Conservation (phyloP, 2,113 vertebrate genomes). For the Lota lota region DNA sequence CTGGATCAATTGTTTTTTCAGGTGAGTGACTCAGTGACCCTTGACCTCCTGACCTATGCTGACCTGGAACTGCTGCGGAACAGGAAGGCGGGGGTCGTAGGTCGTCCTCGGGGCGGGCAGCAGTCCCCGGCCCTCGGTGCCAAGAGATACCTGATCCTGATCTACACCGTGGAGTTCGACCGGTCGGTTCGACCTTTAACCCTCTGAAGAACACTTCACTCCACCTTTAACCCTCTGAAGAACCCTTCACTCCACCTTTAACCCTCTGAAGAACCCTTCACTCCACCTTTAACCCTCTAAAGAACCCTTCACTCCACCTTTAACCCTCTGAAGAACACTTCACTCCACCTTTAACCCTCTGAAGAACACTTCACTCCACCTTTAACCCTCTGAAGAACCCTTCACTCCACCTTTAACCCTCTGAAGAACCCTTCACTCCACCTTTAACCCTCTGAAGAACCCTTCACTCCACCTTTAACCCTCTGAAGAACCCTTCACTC, state of each 20-base stretch:
- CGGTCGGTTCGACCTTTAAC: constrained; percentile 66
- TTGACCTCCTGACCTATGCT: constrained; percentile 88
- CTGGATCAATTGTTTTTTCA: constrained; percentile 44
- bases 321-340: too few relatives aligned
- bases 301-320: too few relatives aligned
- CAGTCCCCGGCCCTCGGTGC: constrained; percentile 79
- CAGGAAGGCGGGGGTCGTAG: constrained; percentile 76
- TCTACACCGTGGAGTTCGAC: constrained; percentile 95
- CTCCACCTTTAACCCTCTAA: too few relatives aligned
- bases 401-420: too few relatives aligned
- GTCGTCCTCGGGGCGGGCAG: constrained; percentile 67
- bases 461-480: neutral
- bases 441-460: too few relatives aligned
- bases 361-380: too few relatives aligned
- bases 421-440: neutral
- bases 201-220: too few relatives aligned
- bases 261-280: too few relatives aligned
- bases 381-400: too few relatives aligned
- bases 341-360: neutral
- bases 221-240: neutral
- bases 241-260: too few relatives aligned
- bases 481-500: too few relatives aligned
- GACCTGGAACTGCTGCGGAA: constrained; percentile 87
- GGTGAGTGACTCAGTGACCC: constrained; percentile 86
- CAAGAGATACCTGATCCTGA: constrained; percentile 91